Conservation (phyloP, 2,888 invertebrate species). For the Pteria penguin region DNA sequence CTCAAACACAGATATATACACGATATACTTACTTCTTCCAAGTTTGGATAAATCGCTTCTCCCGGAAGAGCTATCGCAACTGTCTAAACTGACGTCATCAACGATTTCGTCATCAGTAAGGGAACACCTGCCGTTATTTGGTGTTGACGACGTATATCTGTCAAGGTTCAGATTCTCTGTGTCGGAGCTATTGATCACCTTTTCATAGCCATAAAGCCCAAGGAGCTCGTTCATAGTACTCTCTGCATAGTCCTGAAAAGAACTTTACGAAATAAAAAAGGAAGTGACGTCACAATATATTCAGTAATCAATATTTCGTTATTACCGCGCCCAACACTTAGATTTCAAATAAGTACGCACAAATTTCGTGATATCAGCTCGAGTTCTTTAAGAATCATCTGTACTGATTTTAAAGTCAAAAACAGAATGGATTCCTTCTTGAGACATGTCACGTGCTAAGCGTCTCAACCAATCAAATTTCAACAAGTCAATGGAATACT, state of each 20-base stretch:
- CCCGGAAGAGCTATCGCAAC: slow-evolving; percentile 34
- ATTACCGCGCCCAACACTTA: too few species aligned
- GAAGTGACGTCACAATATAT: too few species aligned
- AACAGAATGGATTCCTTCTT: too few species aligned
- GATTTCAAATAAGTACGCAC: too few species aligned
- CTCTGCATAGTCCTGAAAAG: slow-evolving; percentile 90
- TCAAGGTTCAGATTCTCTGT: slow-evolving; percentile 82
- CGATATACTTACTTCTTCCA: slow-evolving; percentile 29
- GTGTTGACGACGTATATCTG: slow-evolving; percentile 60
- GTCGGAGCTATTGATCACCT: slow-evolving; percentile 84
- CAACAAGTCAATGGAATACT: too few species aligned
- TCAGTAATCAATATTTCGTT: too few species aligned
- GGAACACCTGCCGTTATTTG: slow-evolving; percentile 39
- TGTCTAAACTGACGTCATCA: slow-evolving; percentile 34
- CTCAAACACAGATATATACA: neutral
- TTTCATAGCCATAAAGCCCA: slow-evolving; percentile 94
- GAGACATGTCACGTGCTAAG: too few species aligned
- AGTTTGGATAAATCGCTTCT: slow-evolving; percentile 32
- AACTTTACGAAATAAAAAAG: slow-evolving; percentile 2
- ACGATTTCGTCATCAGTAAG: slow-evolving; percentile 32
- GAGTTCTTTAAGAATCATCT: too few species aligned
- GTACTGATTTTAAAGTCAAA: too few species aligned
- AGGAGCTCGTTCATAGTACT: slow-evolving; percentile 95
- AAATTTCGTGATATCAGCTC: too few species aligned
- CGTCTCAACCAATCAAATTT: too few species aligned